Evolutionary conservation across 2,888 invertebrate genomes (phyloP).

Genomic region (Synergus itoensis): DNA sequence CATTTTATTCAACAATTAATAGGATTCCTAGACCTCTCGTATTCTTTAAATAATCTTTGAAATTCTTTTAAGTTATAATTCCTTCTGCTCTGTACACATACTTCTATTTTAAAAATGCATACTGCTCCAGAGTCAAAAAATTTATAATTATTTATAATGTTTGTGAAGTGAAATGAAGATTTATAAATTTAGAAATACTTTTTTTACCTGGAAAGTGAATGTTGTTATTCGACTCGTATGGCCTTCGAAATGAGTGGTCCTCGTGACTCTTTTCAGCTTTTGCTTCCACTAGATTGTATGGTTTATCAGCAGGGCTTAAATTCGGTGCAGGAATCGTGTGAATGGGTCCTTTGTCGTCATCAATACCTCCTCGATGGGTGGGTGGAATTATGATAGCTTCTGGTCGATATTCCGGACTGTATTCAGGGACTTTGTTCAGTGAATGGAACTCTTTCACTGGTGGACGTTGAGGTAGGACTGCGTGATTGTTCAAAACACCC

Average conservation of each 20-base stretch:
- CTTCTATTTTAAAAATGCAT: too few species aligned
- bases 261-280: slow-evolving; percentile 55
- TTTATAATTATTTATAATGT: too few species aligned
- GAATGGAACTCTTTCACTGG: slow-evolving; percentile 70
- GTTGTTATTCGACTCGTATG: slow-evolving; percentile 56
- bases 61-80: too few species aligned
- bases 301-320: slow-evolving; percentile 84
- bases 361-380: slow-evolving; percentile 66
- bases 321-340: slow-evolving; percentile 93
- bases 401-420: slow-evolving; percentile 66
- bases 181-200: neutral
- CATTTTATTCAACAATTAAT: too few species aligned
- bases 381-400: slow-evolving; percentile 62
- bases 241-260: slow-evolving; percentile 52
- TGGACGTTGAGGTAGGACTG: slow-evolving; percentile 65
- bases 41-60: too few species aligned
- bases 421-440: slow-evolving; percentile 68
- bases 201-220: slow-evolving; percentile 58
- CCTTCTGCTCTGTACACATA: too few species aligned
- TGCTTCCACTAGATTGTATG: slow-evolving; percentile 76
- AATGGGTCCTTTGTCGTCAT: slow-evolving; percentile 84
- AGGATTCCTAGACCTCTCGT: too few species aligned
- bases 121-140: too few species aligned
- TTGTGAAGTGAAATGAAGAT: too few species aligned
- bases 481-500: slow-evolving; percentile 61